A percentile compares a stretch with the other conserved stretches of the same genome.
Evolutionary conservation across 2,888 invertebrate species (phyloP).

Genomic region (Mechanitis messenoides): DNA sequence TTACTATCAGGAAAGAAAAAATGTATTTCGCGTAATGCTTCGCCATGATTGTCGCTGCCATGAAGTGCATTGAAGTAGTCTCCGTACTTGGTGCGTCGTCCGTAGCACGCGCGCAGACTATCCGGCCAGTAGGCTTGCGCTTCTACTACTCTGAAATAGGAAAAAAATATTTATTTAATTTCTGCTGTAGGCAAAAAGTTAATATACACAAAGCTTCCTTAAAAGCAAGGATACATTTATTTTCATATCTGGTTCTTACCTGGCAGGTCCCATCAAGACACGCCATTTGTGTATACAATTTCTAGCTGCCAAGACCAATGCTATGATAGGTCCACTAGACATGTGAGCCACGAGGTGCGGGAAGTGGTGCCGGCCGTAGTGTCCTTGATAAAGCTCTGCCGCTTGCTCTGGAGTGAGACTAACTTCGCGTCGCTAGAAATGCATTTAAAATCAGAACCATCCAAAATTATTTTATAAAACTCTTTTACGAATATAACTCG

Average conservation of each 20-base stretch:
- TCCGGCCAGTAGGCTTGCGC: slow-evolving; percentile 83
- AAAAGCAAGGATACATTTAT: too few species aligned
- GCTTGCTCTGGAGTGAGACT: slow-evolving; percentile 89
- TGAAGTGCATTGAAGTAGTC: slow-evolving; percentile 86
- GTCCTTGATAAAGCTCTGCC: slow-evolving; percentile 87
- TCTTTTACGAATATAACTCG: too few species aligned
- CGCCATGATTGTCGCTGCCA: slow-evolving; percentile 81
- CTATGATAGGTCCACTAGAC: slow-evolving; percentile 85
- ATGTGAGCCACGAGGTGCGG: slow-evolving; percentile 87
- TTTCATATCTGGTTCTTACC: slow-evolving; percentile 36
- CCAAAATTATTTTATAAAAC: too few species aligned
- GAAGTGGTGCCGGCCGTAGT: slow-evolving; percentile 84
- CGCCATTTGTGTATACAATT: slow-evolving; percentile 85
- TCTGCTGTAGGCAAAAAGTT: not conserved
- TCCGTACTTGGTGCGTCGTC: slow-evolving; percentile 75
- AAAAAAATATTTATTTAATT: not conserved
- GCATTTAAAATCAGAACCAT: not conserved
- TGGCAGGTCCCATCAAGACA: slow-evolving; percentile 82
- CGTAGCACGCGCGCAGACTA: slow-evolving; percentile 83
- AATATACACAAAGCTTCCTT: too few species aligned
- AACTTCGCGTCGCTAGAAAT: slow-evolving; percentile 77
- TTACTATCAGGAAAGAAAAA: slow-evolving; percentile 92
- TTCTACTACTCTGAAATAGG: slow-evolving; percentile 67
- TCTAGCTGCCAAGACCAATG: slow-evolving; percentile 81
- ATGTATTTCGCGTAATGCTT: slow-evolving; percentile 86